Conservation (phyloP, 2,888 invertebrate species). For the Pristionchus maxplancki region DNA sequence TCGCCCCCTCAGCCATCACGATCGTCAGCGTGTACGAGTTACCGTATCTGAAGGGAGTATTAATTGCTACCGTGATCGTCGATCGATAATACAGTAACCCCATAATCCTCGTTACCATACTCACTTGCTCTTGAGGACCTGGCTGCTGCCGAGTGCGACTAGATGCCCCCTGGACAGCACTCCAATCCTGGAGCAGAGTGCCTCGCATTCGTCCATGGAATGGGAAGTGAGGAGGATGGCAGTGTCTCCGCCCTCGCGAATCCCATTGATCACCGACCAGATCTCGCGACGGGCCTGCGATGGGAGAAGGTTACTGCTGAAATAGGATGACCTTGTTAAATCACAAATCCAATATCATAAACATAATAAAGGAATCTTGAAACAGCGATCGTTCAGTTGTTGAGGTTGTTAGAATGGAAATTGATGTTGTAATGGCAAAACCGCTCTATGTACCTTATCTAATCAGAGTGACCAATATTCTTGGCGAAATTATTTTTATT, state of each 20-base stretch:
- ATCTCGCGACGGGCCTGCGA: conserved; percentile 82
- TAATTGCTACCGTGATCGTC: background rate
- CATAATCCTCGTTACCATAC: background rate
- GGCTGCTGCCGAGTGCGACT: conserved; percentile 72
- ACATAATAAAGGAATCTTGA: too few species aligned
- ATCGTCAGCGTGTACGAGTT: conserved; percentile 50
- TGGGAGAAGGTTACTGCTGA: too few species aligned
- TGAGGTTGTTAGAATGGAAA: too few species aligned
- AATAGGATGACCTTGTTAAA: too few species aligned
- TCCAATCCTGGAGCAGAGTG: conserved; percentile 75
- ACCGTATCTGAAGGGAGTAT: conserved; percentile 23
- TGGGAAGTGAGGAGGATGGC: conserved; percentile 81
- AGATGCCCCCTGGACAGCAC: conserved; percentile 73
- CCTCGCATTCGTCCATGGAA: conserved; percentile 75
- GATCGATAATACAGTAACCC: background rate
- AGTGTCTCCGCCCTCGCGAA: conserved; percentile 55
- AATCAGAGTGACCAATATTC: too few species aligned
- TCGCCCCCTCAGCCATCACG: background rate
- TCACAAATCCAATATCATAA: too few species aligned
- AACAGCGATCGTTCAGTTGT: too few species aligned
- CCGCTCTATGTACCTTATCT: too few species aligned
- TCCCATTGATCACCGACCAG: conserved; percentile 77
- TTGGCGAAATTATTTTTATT: too few species aligned
- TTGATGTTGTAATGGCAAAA: too few species aligned
- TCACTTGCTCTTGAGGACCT: conserved; percentile 72